phyloP scores from a whole-genome alignment of 2,797 vertebrate species.

The Martes flavigula region DNA sequence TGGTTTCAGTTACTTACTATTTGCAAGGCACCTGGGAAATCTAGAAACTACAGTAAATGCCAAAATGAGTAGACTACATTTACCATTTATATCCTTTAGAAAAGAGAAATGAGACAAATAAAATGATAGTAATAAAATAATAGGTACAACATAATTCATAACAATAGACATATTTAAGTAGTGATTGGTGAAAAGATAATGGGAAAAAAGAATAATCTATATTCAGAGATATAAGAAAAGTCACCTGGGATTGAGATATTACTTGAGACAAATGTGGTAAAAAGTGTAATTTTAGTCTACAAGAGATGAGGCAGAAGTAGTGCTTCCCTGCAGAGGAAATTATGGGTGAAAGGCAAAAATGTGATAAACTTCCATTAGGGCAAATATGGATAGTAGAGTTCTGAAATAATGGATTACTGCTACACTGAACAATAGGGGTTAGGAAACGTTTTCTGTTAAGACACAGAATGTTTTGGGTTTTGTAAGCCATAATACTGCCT shows the following conservation, averaged over 20 bases:
- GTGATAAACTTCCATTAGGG: no score
- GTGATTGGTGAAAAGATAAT: not conserved
- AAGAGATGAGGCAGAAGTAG: not conserved
- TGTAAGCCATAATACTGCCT: not conserved
- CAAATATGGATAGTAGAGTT: not conserved
- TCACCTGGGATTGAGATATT: not conserved
- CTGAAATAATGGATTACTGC: not conserved
- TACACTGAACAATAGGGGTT: no score
- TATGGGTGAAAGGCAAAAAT: not conserved
- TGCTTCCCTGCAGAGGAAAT: no score
- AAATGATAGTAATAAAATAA: not conserved
- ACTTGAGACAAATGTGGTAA: not conserved
- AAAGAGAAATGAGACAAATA: not conserved
- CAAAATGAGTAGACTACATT: not conserved
- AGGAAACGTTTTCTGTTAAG: not conserved
- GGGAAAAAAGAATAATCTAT: not conserved
- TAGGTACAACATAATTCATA: not conserved
- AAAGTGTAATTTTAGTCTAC: not conserved
- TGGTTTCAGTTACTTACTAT: not conserved
- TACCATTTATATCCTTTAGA: not conserved
- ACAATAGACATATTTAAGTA: not conserved
- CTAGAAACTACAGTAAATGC: not conserved
- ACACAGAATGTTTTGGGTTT: not conserved
- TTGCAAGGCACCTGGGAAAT: not conserved
- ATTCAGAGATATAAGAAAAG: not conserved